Evolutionary conservation across 1,140 invertebrate genomes (phyloP), one percentile per base, ranked within the genome.

Genomic region (Polyergus mexicanus): DNA sequence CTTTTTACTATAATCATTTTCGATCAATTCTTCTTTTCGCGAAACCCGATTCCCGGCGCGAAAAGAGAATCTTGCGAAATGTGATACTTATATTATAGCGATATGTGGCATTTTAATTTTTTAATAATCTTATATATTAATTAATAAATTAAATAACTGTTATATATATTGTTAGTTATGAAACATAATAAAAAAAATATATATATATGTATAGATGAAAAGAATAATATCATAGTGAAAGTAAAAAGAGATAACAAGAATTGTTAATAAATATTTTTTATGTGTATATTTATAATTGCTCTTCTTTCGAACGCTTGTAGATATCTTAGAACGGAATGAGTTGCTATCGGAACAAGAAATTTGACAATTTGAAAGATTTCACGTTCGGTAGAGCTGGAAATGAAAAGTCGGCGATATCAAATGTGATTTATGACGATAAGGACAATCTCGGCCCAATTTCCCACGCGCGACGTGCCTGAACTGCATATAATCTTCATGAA

Each of bases 401-500:
- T 56, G 75, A 66, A 89, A 88, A 89, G 65, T 88, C 58, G 68
- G 72, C 75, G 89, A 86, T 93, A 93, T 92, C 89, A 91, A 86
- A 69, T 47, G 81, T 91, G 89, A 93, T 92, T 93, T 92, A 93
- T 86, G 81, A 84, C 86, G 91, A 92, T 92, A 93, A 93, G 90
- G 77, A 91, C 81, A 93, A 93, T 93, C 90, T 90, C 91, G 85
- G 89, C 89, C 86, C 88, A 93, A 93, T 93, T 93, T 92, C 90
- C 89, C 77, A 90, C 80, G 83, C 86, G 84, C 77, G 86, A 93
- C 92, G 91, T 93, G 92, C 88, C 72, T 58, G 76, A 91, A 92
- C 89, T 92, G 91, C 91, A 90, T 89, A 91, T 92, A 91, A 93
- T 93, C 91, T 92, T 91, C 92, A 93, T 93, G 92, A 93, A 93